Conservation (phyloP, 2,113 vertebrate genomes). For the Myxocyprinus asiaticus region DNA sequence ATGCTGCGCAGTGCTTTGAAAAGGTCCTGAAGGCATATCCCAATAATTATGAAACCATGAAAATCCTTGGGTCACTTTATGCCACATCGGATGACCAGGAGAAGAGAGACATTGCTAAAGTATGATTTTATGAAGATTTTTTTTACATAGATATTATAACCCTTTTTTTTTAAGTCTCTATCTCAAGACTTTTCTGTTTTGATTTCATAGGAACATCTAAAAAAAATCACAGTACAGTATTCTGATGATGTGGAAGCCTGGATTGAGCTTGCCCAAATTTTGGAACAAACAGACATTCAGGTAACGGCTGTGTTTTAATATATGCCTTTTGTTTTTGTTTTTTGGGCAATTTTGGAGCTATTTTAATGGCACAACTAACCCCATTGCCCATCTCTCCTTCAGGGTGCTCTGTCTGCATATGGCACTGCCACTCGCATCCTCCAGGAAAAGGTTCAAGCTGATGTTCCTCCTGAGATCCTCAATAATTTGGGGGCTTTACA, state of each 20-base stretch:
- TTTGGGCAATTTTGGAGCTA: not conserved
- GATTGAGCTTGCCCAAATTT: slow-evolving; percentile 97
- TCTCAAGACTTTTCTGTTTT: not conserved
- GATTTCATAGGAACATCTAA: slow-evolving; percentile 87
- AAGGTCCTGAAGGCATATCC: slow-evolving; percentile 98
- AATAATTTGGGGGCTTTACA: slow-evolving; percentile 97
- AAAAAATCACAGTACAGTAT: slow-evolving; percentile 97
- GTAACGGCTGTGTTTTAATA: slow-evolving; percentile 59
- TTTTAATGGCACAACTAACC: not conserved
- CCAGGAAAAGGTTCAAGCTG: slow-evolving; percentile 97
- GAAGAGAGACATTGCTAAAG: slow-evolving; percentile 96
- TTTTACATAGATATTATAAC: not conserved
- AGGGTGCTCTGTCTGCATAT: slow-evolving; percentile 95
- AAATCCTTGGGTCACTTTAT: slow-evolving; percentile 97
- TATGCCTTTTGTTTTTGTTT: not conserved
- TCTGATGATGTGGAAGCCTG: slow-evolving; percentile 98
- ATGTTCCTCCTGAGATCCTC: slow-evolving; percentile 96
- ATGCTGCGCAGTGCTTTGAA: slow-evolving; percentile 97
- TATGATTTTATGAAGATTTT: slow-evolving; percentile 56
- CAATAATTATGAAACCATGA: slow-evolving; percentile 99
- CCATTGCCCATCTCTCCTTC: slow-evolving; percentile 7
- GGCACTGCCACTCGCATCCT: slow-evolving; percentile 97
- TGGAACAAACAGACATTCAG: slow-evolving; percentile 98
- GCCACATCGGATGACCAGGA: slow-evolving; percentile 97
- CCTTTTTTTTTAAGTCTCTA: not conserved